Conservation (phyloP, 2,888 invertebrate species). For the Mellilla xanthometata region DNA sequence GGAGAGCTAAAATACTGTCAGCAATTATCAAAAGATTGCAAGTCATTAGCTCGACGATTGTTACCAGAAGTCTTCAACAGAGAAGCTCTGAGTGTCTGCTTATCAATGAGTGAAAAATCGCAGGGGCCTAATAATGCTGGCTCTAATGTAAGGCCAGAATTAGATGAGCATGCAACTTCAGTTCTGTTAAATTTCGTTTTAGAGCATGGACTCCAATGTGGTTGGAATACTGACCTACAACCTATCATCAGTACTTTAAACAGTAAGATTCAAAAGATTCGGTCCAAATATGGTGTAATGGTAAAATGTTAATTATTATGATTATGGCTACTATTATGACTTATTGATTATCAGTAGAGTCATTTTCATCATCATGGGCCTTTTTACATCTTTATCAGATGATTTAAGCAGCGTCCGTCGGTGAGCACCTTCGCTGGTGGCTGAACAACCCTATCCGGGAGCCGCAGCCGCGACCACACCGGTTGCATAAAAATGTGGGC, state of each 20-base stretch:
- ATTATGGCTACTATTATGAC: too few species aligned
- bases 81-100: slow-evolving; percentile 11
- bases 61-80: slow-evolving; percentile 7
- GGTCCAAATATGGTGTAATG: not conserved
- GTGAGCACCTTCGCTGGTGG: too few species aligned
- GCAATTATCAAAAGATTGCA: slow-evolving; percentile 5
- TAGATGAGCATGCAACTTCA: slow-evolving; percentile 3
- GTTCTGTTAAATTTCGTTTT: slow-evolving; percentile 3
- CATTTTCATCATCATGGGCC: too few species aligned
- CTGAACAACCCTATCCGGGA: too few species aligned
- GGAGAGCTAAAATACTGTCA: not conserved
- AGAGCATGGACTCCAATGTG: slow-evolving; percentile 1
- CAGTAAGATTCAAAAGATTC: not conserved
- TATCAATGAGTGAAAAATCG: not conserved
- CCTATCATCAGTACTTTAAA: not conserved
- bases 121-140: not conserved
- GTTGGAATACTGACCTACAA: slow-evolving; percentile 4
- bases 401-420: too few species aligned
- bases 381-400: too few species aligned
- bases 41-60: slow-evolving; percentile 4
- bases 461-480: too few species aligned
- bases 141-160: slow-evolving; percentile 3
- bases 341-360: too few species aligned
- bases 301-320: too few species aligned
- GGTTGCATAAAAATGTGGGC: too few species aligned